These are phyloP conservation scores for Drosophila buzzatii DNA, from an alignment of 2,888 invertebrate species.

Conservation along the genomic window DNA sequence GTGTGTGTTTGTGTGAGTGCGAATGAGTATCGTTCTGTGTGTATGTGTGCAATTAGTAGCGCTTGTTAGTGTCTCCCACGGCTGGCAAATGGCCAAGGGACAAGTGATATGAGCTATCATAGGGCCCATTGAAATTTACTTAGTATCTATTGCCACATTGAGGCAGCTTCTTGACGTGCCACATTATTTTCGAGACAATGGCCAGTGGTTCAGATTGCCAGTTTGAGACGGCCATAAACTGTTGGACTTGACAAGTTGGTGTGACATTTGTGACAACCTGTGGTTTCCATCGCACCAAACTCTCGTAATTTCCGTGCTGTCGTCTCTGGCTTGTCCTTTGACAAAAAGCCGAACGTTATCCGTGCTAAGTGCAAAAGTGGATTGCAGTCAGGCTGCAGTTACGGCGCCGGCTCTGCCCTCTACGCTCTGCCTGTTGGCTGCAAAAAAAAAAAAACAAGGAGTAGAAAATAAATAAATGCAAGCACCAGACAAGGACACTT, in stretches of 20 bases:
- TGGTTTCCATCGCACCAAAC: slow-evolving; percentile 30
- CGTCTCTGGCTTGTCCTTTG: slow-evolving; percentile 43
- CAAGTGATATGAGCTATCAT: slow-evolving; percentile 76
- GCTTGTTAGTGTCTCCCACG: slow-evolving; percentile 66
- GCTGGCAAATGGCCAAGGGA: slow-evolving; percentile 71
- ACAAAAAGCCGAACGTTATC: slow-evolving; percentile 76
- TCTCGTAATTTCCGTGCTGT: not conserved
- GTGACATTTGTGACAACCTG: slow-evolving; percentile 79
- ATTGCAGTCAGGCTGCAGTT: slow-evolving; percentile 56
- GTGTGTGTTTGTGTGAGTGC: slow-evolving; percentile 40
- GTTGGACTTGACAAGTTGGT: slow-evolving; percentile 81
- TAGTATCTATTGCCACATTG: slow-evolving; percentile 36
- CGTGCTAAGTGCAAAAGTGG: slow-evolving; percentile 77
- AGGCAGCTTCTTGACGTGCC: slow-evolving; percentile 25
- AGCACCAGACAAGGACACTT: slow-evolving; percentile 57
- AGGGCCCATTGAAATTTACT: slow-evolving; percentile 72
- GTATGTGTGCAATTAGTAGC: slow-evolving; percentile 72
- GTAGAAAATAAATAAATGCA: slow-evolving; percentile 41
- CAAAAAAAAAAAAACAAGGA: slow-evolving; percentile 1
- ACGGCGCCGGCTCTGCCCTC: not conserved
- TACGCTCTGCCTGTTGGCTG: not conserved
- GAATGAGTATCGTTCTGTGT: slow-evolving; percentile 13
- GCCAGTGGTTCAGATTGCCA: slow-evolving; percentile 14
- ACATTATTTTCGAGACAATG: slow-evolving; percentile 57
- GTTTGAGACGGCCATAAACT: slow-evolving; percentile 75